Evolutionary conservation across 2,113 vertebrate species (phyloP).

Genomic region (Tringa solitaria): DNA sequence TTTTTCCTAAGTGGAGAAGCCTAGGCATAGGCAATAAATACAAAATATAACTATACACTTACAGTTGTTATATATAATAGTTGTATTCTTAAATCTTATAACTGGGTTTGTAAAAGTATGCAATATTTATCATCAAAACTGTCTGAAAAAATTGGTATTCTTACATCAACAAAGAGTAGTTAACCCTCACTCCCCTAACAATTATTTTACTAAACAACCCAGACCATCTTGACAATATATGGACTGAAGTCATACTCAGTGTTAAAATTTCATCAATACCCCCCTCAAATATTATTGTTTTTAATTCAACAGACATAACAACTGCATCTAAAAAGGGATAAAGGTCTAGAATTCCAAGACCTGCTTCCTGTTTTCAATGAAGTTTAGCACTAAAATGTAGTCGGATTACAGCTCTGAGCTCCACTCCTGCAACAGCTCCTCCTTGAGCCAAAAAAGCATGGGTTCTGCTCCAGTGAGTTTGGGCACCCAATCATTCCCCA

Average conservation of each 20-base stretch:
- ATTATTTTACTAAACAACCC: not conserved
- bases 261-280: not conserved
- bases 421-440: not conserved
- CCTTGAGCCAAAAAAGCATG: not conserved
- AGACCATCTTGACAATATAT: not conserved
- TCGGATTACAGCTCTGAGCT: not conserved
- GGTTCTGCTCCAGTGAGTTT: not conserved
- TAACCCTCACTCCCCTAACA: rapidly evolving
- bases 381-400: not conserved
- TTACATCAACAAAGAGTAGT: not conserved
- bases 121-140: not conserved
- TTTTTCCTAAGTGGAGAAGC: not conserved
- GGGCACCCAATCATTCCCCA: not conserved
- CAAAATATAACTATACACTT: not conserved
- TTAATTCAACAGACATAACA: not conserved
- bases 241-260: not conserved
- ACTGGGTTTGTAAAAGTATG: not conserved
- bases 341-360: not conserved
- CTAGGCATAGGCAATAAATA: not conserved
- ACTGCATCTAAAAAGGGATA: not conserved
- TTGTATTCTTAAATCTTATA: not conserved
- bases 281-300: not conserved
- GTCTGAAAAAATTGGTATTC: not conserved
- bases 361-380: not conserved
- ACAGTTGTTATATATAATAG: not conserved